A percentile compares a stretch with the other conserved stretches of the same genome.
Conservation (phyloP, 2,113 vertebrate species). For the Boleophthalmus pectinirostris region DNA sequence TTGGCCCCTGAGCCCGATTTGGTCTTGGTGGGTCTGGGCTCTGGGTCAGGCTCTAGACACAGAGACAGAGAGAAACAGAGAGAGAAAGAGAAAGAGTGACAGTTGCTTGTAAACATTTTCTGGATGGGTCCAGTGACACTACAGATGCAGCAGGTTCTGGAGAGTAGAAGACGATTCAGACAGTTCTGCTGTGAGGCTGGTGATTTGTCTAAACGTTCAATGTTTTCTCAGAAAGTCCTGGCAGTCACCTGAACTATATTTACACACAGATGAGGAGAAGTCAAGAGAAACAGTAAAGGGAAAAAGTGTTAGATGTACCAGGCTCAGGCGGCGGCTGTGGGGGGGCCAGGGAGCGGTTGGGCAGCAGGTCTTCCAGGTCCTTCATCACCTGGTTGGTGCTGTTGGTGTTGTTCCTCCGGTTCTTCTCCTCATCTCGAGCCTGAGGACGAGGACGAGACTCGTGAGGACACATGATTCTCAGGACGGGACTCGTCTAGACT, state of each 20-base stretch:
- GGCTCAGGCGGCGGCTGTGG: conserved; percentile 51
- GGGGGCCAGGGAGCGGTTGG: conserved; percentile 61
- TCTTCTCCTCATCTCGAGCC: conserved; percentile 94
- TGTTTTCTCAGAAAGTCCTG: no score
- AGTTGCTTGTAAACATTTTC: no score
- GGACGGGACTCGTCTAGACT: no score
- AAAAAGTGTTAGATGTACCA: conserved; percentile 38
- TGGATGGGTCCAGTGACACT: no score
- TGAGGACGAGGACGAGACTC: conserved; percentile 40
- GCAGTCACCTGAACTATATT: no score
- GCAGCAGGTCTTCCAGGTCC: conserved; percentile 83
- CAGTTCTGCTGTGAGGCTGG: no score
- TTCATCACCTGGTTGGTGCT: conserved; percentile 65
- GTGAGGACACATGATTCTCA: background rate
- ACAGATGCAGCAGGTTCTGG: no score
- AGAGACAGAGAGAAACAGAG: background rate
- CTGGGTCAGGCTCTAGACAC: conserved; percentile 60
- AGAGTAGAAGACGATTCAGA: no score
- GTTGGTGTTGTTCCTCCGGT: conserved; percentile 86
- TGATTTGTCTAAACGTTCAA: no score
- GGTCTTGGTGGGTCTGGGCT: conserved; percentile 67
- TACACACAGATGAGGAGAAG: no score
- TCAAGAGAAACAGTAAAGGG: no score
- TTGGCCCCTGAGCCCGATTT: conserved; percentile 59
- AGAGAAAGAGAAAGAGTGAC: no score